Conservation (phyloP, 2,888 invertebrate genomes). For the Drosophila limbata region DNA sequence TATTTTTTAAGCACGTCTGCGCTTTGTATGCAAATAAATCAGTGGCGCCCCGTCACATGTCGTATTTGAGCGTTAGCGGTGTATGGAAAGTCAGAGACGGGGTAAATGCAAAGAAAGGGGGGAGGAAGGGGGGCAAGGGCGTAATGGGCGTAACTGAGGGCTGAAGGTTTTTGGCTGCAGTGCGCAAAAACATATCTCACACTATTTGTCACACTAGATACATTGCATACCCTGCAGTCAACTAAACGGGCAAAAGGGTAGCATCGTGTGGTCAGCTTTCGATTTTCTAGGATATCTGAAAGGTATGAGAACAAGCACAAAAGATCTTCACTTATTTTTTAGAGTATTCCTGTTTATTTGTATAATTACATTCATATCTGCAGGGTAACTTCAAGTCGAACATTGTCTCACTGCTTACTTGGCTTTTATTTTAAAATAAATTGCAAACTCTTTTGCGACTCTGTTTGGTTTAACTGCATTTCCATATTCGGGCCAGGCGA, state of each 20-base stretch:
- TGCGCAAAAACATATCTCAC: conserved; percentile 78
- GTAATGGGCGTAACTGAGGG: conserved; percentile 27
- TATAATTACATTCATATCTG: neutral
- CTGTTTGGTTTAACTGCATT: conserved; percentile 52
- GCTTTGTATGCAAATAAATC: conserved; percentile 84
- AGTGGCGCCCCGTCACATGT: conserved; percentile 77
- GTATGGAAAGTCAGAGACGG: neutral
- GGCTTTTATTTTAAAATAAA: conserved; percentile 77
- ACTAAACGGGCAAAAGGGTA: neutral
- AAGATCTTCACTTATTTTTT: too few species aligned
- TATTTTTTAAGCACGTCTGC: conserved; percentile 62
- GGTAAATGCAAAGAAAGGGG: neutral
- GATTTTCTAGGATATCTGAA: too few species aligned
- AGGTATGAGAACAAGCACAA: too few species aligned
- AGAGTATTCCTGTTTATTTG: neutral
- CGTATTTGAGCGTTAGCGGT: conserved; percentile 44
- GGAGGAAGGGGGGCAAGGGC: neutral
- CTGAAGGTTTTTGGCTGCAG: conserved; percentile 48
- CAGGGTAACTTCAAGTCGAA: neutral
- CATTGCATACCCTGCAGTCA: conserved; percentile 44
- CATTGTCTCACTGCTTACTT: neutral
- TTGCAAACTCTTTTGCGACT: conserved; percentile 73
- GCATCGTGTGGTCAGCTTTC: neutral
- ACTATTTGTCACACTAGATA: conserved; percentile 83
- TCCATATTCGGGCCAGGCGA: conserved; percentile 57